These are phyloP conservation scores for Encarsia formosa DNA, from an alignment of 2,888 invertebrate genomes.

Conservation along the genomic window DNA sequence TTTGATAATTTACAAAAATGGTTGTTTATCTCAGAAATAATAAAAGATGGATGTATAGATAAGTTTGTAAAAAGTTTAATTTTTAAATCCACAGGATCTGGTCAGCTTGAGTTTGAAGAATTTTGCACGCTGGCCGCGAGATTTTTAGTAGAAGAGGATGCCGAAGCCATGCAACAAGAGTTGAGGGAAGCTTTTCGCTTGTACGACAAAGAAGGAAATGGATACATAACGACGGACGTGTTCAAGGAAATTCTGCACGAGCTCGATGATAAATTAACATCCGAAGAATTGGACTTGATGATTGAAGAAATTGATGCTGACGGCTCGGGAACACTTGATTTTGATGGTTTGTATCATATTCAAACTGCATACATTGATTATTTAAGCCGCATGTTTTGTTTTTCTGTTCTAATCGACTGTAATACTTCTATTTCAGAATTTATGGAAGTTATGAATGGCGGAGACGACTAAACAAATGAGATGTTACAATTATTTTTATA, in stretches of 20 bases:
- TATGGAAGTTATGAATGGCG: too few species aligned
- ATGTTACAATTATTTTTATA: too few species aligned
- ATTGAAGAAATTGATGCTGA: slow-evolving; percentile 97
- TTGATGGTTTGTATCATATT: slow-evolving; percentile 93
- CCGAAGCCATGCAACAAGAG: slow-evolving; percentile 67
- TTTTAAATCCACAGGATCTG: too few species aligned
- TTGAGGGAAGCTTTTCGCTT: slow-evolving; percentile 70
- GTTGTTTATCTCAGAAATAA: too few species aligned
- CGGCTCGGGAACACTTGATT: slow-evolving; percentile 96
- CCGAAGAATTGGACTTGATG: slow-evolving; percentile 93
- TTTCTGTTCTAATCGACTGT: too few species aligned
- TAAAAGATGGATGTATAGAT: too few species aligned
- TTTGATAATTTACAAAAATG: too few species aligned
- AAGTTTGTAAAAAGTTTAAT: too few species aligned
- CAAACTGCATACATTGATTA: too few species aligned
- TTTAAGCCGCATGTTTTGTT: too few species aligned
- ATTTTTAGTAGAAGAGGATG: slow-evolving; percentile 73
- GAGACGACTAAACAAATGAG: too few species aligned
- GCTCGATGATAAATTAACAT: slow-evolving; percentile 89
- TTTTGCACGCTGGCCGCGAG: slow-evolving; percentile 70
- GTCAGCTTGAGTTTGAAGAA: slow-evolving; percentile 84
- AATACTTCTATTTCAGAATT: too few species aligned
- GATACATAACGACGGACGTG: slow-evolving; percentile 85
- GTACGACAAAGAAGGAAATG: slow-evolving; percentile 85
- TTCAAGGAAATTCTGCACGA: slow-evolving; percentile 90